Percentiles rank a stretch among this genome's conserved stretches.
These are phyloP conservation scores for Potamarius usumacintae DNA, from an alignment of 2,113 vertebrate species.

Conservation along the genomic window DNA sequence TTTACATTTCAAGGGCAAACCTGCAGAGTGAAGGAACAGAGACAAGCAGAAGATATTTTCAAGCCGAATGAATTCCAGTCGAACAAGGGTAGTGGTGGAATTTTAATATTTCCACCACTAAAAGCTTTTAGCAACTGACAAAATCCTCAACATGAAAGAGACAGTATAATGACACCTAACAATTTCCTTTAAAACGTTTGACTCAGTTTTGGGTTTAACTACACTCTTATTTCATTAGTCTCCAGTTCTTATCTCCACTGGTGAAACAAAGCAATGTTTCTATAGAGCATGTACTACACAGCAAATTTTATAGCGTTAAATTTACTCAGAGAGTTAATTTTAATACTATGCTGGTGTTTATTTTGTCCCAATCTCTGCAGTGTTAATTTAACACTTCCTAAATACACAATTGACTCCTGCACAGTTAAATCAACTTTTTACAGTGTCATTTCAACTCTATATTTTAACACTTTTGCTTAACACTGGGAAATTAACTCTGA, in stretches of 20 bases:
- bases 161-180: conserved; percentile 61
- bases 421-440: no score
- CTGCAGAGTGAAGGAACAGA: conserved; percentile 36
- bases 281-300: conserved; percentile 21
- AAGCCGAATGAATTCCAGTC: conserved; percentile 61
- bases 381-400: no score
- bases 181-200: conserved; percentile 42
- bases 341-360: no score
- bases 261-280: conserved; percentile 10
- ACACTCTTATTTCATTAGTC: conserved; percentile 55
- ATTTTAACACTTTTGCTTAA: no score
- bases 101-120: conserved; percentile 56
- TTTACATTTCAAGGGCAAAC: conserved; percentile 62
- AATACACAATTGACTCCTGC: no score
- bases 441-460: no score
- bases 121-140: conserved; percentile 43
- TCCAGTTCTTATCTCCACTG: conserved; percentile 29
- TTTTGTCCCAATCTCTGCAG: no score
- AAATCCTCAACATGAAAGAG: conserved; percentile 49
- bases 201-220: conserved; percentile 58
- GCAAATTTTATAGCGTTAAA: neutral
- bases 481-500: no score
- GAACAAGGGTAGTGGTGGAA: conserved; percentile 58
- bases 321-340: no score
- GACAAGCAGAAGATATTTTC: conserved; percentile 55